Base-by-base conservation (phyloP, 2,888 invertebrate genomes). In the Cheilosia scutellata region DNA sequence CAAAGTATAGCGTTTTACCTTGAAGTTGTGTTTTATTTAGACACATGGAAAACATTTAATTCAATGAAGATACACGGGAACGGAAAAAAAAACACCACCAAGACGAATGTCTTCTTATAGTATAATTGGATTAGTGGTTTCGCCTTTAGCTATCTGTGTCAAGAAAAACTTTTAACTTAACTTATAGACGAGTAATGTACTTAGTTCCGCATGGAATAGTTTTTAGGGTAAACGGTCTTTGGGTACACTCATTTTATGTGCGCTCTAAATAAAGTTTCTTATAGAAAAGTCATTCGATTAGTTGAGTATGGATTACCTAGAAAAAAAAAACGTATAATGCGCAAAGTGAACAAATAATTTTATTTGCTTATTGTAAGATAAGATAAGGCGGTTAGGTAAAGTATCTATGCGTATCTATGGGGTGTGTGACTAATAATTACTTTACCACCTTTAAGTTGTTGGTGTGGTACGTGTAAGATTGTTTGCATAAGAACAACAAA, bases 171-270 rank as follows among this genome's bases (percentile, higher is more conserved):
- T 55, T 75, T 68, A 75, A 47, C 63, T 29, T 49, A 49, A 49
- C 74, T 77, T 72, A 25, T 33, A 44, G 63, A 44, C 42, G 53
- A 31, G 72, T 76, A 80, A 84, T 80, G 44, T 66, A 76, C 75
- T 80, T 86, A 76, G 71, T 80, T 86, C 65, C 80, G 76, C 65
- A 42, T 80, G 80, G n/a, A 66, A 72, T 58, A 27, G 31, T 57
- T 80, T 78, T 76, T 71, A 51, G 80, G 86, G 58, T 80, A 86
- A 86, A 86, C 63, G 80, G 80, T 72, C 71, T 79, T 86, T 86
- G 70, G 47, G 37, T 53, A 70, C 53, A 40, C 11, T 44, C 4
- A 33, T 42, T 62, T 20, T 16, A 42, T 68, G 53, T 78, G 37
- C 4, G 79, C 42, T 55, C 79, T 63, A 71, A 31, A 75, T 75